Evolutionary conservation across 1,140 invertebrate genomes (phyloP).

Genomic region (Antheraea pernyi): DNA sequence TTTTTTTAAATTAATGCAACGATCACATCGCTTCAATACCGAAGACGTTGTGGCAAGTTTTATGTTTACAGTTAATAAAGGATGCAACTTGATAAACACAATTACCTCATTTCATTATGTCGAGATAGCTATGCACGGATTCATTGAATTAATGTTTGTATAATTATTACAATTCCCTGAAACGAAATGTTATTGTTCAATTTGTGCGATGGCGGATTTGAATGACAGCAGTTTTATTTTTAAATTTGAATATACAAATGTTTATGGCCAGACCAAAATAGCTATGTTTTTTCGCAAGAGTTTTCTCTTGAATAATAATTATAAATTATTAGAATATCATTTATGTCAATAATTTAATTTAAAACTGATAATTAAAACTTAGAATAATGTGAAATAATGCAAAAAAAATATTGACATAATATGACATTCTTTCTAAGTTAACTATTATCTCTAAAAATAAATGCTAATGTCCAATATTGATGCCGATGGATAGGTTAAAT

Average conservation of each 20-base stretch:
- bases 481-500: too few relatives aligned
- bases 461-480: too few relatives aligned
- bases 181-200: neutral
- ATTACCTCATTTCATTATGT: conserved; percentile 38
- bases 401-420: too few relatives aligned
- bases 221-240: neutral
- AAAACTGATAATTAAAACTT: too few relatives aligned
- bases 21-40: neutral
- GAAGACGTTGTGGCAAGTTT: neutral
- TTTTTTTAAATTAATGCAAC: neutral
- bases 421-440: too few relatives aligned
- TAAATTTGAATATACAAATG: neutral
- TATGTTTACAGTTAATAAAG: conserved; percentile 22
- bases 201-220: neutral
- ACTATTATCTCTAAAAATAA: too few relatives aligned
- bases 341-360: too few relatives aligned
- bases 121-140: conserved; percentile 10
- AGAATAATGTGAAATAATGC: too few relatives aligned
- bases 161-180: neutral
- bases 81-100: conserved; percentile 22
- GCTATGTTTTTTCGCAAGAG: too few relatives aligned
- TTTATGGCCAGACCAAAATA: neutral
- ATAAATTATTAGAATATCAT: too few relatives aligned
- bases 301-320: too few relatives aligned
- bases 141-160: neutral